Conservation (phyloP, 1,140 invertebrate species). For the Musca domestica region DNA sequence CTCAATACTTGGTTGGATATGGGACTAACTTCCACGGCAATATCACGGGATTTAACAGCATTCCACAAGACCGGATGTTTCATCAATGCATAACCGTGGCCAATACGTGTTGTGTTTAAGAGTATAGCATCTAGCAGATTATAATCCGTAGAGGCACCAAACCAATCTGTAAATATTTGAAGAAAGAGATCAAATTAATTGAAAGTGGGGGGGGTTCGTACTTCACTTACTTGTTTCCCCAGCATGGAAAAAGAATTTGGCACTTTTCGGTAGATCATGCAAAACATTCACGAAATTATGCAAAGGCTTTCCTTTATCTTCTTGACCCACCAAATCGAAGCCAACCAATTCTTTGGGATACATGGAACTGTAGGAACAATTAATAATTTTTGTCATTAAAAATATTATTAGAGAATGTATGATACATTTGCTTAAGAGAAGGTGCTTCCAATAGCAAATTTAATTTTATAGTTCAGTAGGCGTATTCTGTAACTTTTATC, state of each 20-base stretch:
- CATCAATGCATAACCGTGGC: constrained; percentile 65
- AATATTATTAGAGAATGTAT: too few species aligned
- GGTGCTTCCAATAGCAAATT: too few species aligned
- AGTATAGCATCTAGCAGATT: constrained; percentile 66
- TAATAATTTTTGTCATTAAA: too few species aligned
- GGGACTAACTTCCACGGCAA: constrained; percentile 79
- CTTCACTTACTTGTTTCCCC: constrained; percentile 69
- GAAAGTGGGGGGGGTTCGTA: constrained; percentile 31
- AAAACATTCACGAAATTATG: constrained; percentile 57
- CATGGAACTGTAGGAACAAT: constrained; percentile 30
- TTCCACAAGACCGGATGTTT: constrained; percentile 73
- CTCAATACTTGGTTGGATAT: constrained; percentile 77
- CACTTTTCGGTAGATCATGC: constrained; percentile 45
- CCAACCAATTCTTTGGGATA: constrained; percentile 66
- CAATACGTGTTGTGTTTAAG: constrained; percentile 66
- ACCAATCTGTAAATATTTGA: constrained; percentile 56
- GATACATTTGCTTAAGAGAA: too few species aligned
- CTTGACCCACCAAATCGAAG: constrained; percentile 67
- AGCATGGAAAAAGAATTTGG: constrained; percentile 72
- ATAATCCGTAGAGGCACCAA: constrained; percentile 56
- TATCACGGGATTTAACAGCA: constrained; percentile 61
- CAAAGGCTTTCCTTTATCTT: constrained; percentile 62
- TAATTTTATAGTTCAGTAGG: too few species aligned
- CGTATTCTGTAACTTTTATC: too few species aligned
- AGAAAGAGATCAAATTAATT: background rate